These are phyloP conservation scores for Machimus atricapillus DNA, from an alignment of 2,888 invertebrate genomes.

Conservation along the genomic window DNA sequence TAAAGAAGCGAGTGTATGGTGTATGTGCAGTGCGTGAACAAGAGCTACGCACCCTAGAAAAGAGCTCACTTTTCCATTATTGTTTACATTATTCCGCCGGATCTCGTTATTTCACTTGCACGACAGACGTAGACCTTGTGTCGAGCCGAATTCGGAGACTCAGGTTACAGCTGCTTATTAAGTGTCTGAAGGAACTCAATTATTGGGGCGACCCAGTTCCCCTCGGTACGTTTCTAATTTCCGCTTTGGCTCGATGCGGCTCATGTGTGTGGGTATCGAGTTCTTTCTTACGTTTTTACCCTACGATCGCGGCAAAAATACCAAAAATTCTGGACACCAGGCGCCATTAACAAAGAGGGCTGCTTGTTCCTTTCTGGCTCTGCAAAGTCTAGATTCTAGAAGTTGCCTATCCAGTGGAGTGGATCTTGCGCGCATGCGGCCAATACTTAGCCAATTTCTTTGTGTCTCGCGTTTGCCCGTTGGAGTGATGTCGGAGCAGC, in stretches of 20 bases:
- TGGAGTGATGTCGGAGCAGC: conserved; percentile 19
- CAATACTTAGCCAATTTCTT: neutral
- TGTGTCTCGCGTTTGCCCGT: neutral
- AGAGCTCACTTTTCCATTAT: neutral
- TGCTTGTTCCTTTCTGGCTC: neutral
- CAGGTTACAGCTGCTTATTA: neutral
- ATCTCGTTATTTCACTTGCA: neutral
- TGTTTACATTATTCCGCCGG: neutral
- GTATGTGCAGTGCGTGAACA: neutral
- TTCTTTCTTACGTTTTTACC: neutral
- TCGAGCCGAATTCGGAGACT: neutral
- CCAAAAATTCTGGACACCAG: neutral
- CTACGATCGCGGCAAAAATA: neutral
- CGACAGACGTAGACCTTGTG: neutral
- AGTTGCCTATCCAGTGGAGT: neutral
- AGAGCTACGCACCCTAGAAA: neutral
- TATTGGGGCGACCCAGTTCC: neutral
- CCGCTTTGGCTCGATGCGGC: neutral
- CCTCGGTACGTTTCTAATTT: neutral
- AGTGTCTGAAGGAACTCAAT: neutral
- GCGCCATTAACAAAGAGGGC: conserved; percentile 13
- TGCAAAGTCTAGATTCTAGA: neutral
- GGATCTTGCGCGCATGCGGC: neutral
- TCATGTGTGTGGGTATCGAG: neutral
- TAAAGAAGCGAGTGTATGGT: neutral